Evolutionary conservation across 2,113 vertebrate species (phyloP).

Genomic region (Copsychus sechellarum): DNA sequence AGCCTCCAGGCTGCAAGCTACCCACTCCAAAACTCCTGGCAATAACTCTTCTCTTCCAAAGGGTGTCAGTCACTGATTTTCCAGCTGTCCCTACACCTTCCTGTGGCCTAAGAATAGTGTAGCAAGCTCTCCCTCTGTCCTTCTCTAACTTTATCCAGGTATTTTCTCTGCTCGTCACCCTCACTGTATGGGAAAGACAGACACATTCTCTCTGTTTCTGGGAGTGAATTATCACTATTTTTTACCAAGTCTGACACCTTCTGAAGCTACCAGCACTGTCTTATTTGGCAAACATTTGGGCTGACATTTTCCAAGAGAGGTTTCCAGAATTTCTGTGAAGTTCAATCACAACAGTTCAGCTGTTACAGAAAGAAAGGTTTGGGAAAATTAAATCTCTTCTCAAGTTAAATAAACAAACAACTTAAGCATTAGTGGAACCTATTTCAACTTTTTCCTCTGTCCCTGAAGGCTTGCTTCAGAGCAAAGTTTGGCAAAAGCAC

Average conservation of each 20-base stretch:
- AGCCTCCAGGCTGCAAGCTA: neutral
- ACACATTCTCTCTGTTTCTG: neutral
- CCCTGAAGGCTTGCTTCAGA: neutral
- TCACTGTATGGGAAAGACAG: neutral
- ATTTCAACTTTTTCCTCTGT: neutral
- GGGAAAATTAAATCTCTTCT: neutral
- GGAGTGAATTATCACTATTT: neutral
- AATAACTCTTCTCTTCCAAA: neutral
- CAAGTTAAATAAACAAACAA: slow-evolving; percentile 17
- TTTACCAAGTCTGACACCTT: neutral
- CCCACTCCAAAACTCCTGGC: neutral
- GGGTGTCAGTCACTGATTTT: neutral
- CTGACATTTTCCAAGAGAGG: neutral
- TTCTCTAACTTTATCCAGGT: neutral
- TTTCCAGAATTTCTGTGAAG: neutral
- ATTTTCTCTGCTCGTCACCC: neutral
- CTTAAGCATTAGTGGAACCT: neutral
- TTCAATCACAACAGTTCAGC: neutral
- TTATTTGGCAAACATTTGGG: neutral
- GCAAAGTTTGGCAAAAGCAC: neutral
- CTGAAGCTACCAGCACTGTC: neutral
- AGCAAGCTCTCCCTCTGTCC: neutral
- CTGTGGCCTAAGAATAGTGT: neutral
- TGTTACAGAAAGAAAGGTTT: neutral
- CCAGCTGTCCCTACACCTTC: neutral